Base-by-base conservation (phyloP, 1,140 invertebrate species). In the Drosophila grimshawi region DNA sequence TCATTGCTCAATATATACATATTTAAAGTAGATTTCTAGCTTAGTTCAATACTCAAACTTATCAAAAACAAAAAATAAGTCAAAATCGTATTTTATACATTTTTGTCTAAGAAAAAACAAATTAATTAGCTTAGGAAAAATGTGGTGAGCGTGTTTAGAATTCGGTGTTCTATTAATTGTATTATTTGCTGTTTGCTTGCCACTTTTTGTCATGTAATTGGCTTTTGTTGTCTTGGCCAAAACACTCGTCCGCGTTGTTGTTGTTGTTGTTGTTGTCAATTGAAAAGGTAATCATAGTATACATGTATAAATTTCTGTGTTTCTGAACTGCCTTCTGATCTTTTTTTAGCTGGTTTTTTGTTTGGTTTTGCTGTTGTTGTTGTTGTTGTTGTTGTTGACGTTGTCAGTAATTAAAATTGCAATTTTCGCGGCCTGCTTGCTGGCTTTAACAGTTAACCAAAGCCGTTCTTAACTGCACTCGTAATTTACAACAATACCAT, bases 231-330 rank as follows among this genome's bases (percentile, higher is more conserved):
- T 39, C 41, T 66, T 66, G 43, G 43, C 64, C 43, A 45, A 46
- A 59, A 59, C 53, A 29, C 37, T 45, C 30, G 39, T 51, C 46
- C 6, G 55, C 33, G 45, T 52, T 63, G 27, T 56, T n/a, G 27
- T 32, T 11, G 19, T 56, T 45, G n/a, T 8, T 59, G 29, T 33
- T 33, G 10, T 46, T 59, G 37, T 7, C 46, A 61, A 63, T 48
- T 70, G 51, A 63, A 70, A 70, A 62, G 46, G 60, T 68, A 52
- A 63, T 62, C 37, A 69, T 53, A 53, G 10, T 45, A 32, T 6
- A 5, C 46, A 56, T 19, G 19, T 19, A 19, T 19, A 19, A 19
- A 19, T 1, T 19, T 19, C 19, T 19, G 0, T 19, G 19, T 19
- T 19, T 19, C 11, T 7, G 29, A 39, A 37, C 29, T 49, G 2